Base-by-base conservation (phyloP, 2,888 invertebrate genomes). In the Lomographa bimaculata region DNA sequence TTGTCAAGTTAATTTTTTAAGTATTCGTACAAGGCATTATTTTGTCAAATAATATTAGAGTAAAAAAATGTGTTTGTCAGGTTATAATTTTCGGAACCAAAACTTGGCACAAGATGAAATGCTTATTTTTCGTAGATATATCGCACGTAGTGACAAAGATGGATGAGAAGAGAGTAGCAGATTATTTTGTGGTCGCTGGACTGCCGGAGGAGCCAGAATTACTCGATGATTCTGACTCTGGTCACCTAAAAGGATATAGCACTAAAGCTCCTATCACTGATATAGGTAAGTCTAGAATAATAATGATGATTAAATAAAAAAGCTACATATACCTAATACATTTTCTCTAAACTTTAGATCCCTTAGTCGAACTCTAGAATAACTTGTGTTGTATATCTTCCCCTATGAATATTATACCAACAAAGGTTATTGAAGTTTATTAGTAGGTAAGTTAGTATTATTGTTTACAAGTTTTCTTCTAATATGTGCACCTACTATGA, bases 131-230 rank as follows among this genome's bases (percentile, higher is more conserved):
- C 46, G 25, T 61, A 71, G 71, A 63, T 64, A 55, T 29, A 42
- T 60, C 43, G 32, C 51, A 58, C 45, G 48, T 55, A 60, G 46
- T 56, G 52, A 46, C 54, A 37, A 84, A 55, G 56, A 96, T 96
- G 96, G 96, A 96, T 73, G 96, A 96, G 65, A 91, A 94, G 70
- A 91, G 95, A 79, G 96, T 98, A 50, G 98, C 97, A 10, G 99
- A 99, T 90, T 99, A 99, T 87, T 99, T 99, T 90, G 98, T 99
- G 56, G 96, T 99, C 47, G 98, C 98, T 71, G 99, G 99, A 12
- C 90, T 98, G 75, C 96, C 97, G 7, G 94, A 95, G 48, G 92
- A 94, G 67, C 94, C 95, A 12, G 93, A 95, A 67, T 90, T 94
- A 41, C 89, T 96, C 32, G 94, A 95, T 71, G 94, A 94, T 60